These are phyloP conservation scores for Pilophorus perplexus DNA, from an alignment of 2,888 invertebrate genomes.

Conservation along the genomic window DNA sequence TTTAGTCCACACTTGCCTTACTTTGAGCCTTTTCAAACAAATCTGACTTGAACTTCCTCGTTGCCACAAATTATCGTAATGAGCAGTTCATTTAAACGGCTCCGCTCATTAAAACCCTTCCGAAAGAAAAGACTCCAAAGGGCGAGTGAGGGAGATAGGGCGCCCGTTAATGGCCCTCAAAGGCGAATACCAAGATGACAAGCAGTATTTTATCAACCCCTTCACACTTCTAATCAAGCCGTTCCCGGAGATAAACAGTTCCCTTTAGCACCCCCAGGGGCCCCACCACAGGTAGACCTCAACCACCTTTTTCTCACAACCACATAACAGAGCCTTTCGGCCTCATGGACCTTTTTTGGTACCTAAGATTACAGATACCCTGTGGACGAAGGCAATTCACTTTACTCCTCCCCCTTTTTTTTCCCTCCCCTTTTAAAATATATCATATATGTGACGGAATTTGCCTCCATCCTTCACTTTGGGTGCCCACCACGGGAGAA, in stretches of 20 bases:
- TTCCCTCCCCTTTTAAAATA: background rate
- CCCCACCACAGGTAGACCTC: background rate
- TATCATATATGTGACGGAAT: constrained; percentile 22
- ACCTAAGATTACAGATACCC: constrained; percentile 4
- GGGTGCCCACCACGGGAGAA: background rate
- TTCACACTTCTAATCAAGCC: constrained; percentile 17
- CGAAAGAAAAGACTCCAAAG: background rate
- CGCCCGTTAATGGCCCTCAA: background rate
- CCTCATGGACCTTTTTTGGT: constrained; percentile 15
- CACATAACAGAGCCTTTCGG: background rate
- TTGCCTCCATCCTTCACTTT: constrained; percentile 11
- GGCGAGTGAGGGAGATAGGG: background rate
- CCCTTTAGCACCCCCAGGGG: background rate
- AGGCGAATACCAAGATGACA: constrained; percentile 11
- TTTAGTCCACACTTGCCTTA: too few relatives aligned
- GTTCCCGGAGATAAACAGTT: constrained; percentile 3
- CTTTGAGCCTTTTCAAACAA: too few relatives aligned
- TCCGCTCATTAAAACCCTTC: background rate
- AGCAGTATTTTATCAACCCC: constrained; percentile 8
- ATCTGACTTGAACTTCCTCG: background rate
- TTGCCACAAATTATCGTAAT: background rate
- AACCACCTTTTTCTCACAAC: background rate
- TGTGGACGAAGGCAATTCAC: too few relatives aligned
- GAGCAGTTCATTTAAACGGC: background rate
- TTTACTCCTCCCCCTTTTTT: background rate